Evolutionary conservation across 2,888 invertebrate genomes (phyloP), one percentile per base, ranked within the genome.

Genomic region (Falcaria lacertinaria): DNA sequence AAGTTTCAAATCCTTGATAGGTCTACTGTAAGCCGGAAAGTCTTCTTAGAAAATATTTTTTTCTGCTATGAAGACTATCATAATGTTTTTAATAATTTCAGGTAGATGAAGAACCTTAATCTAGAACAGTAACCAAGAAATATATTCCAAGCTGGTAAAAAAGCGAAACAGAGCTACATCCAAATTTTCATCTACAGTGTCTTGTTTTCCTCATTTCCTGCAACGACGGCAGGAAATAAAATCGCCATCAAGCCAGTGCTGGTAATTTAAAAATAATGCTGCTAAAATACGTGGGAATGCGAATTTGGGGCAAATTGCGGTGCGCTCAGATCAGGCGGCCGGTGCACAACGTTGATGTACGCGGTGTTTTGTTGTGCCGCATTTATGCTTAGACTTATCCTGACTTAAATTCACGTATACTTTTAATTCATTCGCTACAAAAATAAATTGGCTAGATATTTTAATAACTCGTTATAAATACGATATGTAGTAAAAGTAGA

Each of bases 231-330:
- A 78, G 80, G 80, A 85, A 85, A 87, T 86, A 86, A 86, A 86
- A 85, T 81, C 70, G 76, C 80, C 80, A 85, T 86, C 80, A 82
- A 75, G 76, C 76, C 70, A 60, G 63, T 74, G 79, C 65, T 76
- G 74, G 80, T 82, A 86, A 86, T 86, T 86, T 82, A 76, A 83
- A 84, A 82, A 83, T 83, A 85, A 87, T 80, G 78, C 74, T 69
- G 75, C 78, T 80, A 82, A 82, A 82, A 80, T 79, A 74, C 71
- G 75, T 64, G 60, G 74, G 69, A 75, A 77, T 77, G 73, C 52
- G 79, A 74, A 69, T 80, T 77, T 66, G 63, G 69, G 64, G 73
- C 69, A 75, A 78, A 84, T 81, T 83, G 82, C 77, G 75, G 71
- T 73, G 65, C 44, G 62, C 52, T 47, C 42, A 61, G 52, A 60